Conservation (phyloP, 2,888 invertebrate genomes). For the Macaria liturata region DNA sequence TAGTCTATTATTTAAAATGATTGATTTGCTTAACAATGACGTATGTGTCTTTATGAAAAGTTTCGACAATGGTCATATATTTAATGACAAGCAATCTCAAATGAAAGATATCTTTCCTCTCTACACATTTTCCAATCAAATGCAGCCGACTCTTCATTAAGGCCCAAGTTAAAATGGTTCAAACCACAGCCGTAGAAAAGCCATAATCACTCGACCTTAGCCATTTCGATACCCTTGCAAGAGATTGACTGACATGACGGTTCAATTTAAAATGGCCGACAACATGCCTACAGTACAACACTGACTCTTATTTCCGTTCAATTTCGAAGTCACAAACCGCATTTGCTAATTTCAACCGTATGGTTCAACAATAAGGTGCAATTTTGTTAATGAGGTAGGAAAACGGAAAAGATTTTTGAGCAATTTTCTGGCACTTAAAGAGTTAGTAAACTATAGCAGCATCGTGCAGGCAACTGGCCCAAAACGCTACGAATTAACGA, state of each 20-base stretch:
- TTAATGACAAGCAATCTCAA: too few species aligned
- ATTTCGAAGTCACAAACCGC: slow-evolving; percentile 59
- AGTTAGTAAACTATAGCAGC: slow-evolving; percentile 30
- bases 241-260: slow-evolving; percentile 45
- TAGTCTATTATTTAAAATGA: too few species aligned
- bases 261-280: slow-evolving; percentile 56
- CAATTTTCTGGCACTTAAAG: slow-evolving; percentile 34
- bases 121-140: too few species aligned
- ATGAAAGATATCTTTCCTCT: too few species aligned
- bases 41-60: too few species aligned
- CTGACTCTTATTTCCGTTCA: slow-evolving; percentile 77
- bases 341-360: slow-evolving; percentile 51
- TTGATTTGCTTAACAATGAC: too few species aligned
- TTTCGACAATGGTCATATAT: too few species aligned
- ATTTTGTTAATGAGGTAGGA: slow-evolving; percentile 26
- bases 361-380: slow-evolving; percentile 33
- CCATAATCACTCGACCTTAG: slow-evolving; percentile 28
- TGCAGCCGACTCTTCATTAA: too few species aligned
- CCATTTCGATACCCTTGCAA: slow-evolving; percentile 19
- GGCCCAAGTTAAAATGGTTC: slow-evolving; percentile 15
- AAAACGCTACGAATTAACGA: background rate
- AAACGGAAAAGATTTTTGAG: slow-evolving; percentile 35
- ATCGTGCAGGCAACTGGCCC: slow-evolving; percentile 20
- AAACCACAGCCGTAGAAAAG: slow-evolving; percentile 8
- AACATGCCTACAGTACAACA: slow-evolving; percentile 64